Evolutionary conservation across 2,888 invertebrate species (phyloP).

Genomic region (Labia minor): DNA sequence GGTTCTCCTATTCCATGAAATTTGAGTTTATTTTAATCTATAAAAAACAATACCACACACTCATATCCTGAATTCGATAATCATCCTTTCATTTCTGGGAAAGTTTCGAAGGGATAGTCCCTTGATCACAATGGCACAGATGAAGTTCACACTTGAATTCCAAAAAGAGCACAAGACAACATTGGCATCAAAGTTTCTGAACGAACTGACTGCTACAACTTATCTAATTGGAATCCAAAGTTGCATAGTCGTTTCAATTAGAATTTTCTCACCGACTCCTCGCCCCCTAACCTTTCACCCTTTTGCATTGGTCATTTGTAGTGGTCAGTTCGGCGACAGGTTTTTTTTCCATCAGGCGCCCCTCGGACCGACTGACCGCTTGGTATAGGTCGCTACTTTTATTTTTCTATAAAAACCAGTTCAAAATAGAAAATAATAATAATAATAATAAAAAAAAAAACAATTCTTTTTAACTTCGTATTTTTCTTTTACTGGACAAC

Average conservation of each 20-base stretch:
- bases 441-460: no score
- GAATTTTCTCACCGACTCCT: neutral
- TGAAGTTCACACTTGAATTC: neutral
- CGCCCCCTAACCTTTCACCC: neutral
- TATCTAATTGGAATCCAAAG: constrained; percentile 1
- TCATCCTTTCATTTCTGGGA: no score
- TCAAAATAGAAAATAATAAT: neutral
- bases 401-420: neutral
- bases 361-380: neutral
- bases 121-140: neutral
- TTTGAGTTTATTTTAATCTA: no score
- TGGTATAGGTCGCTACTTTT: no score
- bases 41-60: no score
- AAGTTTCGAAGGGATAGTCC: no score
- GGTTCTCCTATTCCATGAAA: no score
- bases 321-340: neutral
- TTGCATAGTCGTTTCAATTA: neutral
- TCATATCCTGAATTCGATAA: no score
- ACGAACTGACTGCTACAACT: neutral
- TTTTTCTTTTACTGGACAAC: neutral
- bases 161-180: constrained; percentile 13
- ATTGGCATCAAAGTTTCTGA: neutral
- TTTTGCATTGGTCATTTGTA: neutral
- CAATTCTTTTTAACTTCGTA: neutral
- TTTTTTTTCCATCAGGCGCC: neutral